Evolutionary conservation across 2,113 vertebrate species (phyloP).

Genomic region (Acanthisitta chloris): DNA sequence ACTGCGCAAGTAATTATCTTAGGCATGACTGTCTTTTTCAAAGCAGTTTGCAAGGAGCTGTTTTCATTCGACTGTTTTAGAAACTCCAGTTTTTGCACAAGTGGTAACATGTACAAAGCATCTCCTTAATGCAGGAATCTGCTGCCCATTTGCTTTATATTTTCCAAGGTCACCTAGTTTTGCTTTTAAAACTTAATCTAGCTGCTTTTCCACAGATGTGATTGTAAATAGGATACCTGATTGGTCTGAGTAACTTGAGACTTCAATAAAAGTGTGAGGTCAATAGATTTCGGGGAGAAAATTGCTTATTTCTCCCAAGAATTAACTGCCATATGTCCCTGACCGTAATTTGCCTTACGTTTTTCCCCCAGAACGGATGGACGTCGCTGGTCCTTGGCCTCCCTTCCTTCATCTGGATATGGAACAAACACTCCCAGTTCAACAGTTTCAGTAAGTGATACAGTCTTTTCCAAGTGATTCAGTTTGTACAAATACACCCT

Average conservation of each 20-base stretch:
- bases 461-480: slow-evolving; percentile 15
- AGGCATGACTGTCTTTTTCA: background rate
- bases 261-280: background rate
- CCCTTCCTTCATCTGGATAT: slow-evolving; percentile 94
- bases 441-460: slow-evolving; percentile 90
- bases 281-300: background rate
- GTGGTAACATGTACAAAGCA: background rate
- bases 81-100: background rate
- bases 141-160: background rate
- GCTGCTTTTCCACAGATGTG: background rate
- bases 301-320: background rate
- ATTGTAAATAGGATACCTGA: background rate
- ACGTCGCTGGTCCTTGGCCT: slow-evolving; percentile 95
- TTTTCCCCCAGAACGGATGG: slow-evolving; percentile 86
- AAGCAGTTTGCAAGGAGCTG: background rate
- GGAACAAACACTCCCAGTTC: slow-evolving; percentile 98
- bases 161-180: background rate
- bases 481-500: slow-evolving; percentile 25
- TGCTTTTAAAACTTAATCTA: background rate
- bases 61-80: background rate
- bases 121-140: background rate
- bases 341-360: background rate
- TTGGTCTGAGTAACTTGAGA: background rate
- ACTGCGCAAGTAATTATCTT: background rate
- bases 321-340: background rate